Conservation (phyloP, 2,113 vertebrate genomes). For the Pygoscelis antarcticus region DNA sequence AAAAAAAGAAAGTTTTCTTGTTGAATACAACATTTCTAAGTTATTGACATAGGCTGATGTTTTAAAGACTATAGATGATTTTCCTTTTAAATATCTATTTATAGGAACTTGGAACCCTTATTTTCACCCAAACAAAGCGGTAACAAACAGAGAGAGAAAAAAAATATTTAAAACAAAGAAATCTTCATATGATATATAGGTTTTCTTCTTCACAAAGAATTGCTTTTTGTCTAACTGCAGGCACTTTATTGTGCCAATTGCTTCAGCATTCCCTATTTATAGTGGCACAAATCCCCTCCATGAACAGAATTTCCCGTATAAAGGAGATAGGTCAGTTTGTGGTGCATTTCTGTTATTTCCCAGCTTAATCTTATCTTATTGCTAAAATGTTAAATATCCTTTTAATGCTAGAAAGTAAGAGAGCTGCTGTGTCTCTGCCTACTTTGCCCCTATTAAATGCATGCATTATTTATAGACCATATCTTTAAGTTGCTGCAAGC, state of each 20-base stretch:
- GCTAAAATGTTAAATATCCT: background rate
- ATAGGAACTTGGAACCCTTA: background rate
- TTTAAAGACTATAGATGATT: background rate
- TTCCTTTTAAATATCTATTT: background rate
- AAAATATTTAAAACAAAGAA: background rate
- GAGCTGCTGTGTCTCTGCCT: background rate
- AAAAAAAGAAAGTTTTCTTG: background rate
- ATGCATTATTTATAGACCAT: background rate
- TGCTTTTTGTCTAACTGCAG: background rate
- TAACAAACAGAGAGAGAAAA: no score
- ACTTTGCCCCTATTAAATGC: background rate
- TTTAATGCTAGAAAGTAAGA: background rate
- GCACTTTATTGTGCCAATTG: background rate
- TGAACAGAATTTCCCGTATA: background rate
- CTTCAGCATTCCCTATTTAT: background rate
- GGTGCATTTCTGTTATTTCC: background rate
- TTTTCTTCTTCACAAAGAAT: background rate
- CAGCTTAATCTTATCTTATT: background rate
- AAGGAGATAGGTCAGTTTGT: background rate
- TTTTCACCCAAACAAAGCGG: background rate
- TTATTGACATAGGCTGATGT: rapidly evolving
- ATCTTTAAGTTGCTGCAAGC: background rate
- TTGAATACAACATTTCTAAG: background rate
- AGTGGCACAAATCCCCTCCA: rapidly evolving
- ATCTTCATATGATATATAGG: rapidly evolving